Base-by-base conservation (phyloP, 2,888 invertebrate species). In the Cerastis leucographa region DNA sequence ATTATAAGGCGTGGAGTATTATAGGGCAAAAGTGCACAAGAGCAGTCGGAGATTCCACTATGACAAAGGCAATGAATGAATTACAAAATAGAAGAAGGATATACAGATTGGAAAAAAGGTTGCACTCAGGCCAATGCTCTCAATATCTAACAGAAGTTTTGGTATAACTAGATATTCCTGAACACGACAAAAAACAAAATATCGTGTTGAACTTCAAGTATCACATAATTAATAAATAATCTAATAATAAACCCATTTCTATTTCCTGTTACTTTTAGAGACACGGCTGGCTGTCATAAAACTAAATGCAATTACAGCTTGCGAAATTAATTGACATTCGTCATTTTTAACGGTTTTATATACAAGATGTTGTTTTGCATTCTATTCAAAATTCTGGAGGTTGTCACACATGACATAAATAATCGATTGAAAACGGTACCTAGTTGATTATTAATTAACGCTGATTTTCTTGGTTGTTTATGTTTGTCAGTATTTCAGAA, bases 191-290 rank as follows among this genome's bases (percentile, higher is more conserved):
- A 76, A 76, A 44, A 22, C 8, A 0, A 14, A n/a, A 22, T 40
- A 19, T 42, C 8, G 59, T 78, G 12, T 22, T 8, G n/a, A 9
- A 5, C 3, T 78, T 56, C 17, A n/a, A 51, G 25, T 49, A 78
- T 44, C 17, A 64, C 19, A 1, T 19, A 51, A 49, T 56, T 17
- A 49, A 56, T 71, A 44, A 80, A 49, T 56, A 56, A 71, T 65
- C 12, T n/a, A 4, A 19, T 42, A 64, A 8, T 77, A 46, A 54
- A 56, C 3, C 14, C 3, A 49, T 59, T 49, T 46, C 17, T 44
- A 49, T 78, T 77, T 83, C 72, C 49, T 69, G 49, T 66, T 35
- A 35, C 66, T 66, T 72, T 70, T 11, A 64, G 22, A 29, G n/a
- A 11, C 42, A 29, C 14, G 12, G n/a, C 49, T 42, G 19, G 19